phyloP scores from a whole-genome alignment of 1,140 invertebrate genomes.

The Rhagoletis zephyria region DNA sequence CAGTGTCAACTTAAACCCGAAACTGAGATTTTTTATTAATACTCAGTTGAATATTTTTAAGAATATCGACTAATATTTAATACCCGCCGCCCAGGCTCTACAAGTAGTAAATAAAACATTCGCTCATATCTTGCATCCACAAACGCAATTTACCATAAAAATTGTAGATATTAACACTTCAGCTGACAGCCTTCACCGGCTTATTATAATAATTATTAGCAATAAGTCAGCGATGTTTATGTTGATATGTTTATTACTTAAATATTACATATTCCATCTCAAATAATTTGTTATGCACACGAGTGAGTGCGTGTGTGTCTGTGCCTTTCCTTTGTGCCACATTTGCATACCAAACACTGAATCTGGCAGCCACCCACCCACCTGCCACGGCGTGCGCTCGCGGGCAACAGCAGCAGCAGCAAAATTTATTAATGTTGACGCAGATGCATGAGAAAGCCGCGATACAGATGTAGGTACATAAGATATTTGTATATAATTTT shows the following conservation, averaged over 20 bases:
- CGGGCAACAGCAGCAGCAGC: conserved; percentile 6
- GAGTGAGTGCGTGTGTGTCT: neutral
- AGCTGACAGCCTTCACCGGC: conserved; percentile 31
- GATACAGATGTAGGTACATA: too few relatives aligned
- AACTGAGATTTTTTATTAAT: too few relatives aligned
- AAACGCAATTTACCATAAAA: neutral
- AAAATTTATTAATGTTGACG: conserved; percentile 28
- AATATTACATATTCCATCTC: neutral
- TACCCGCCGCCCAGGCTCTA: too few relatives aligned
- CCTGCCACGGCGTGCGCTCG: neutral
- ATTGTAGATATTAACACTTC: conserved; percentile 31
- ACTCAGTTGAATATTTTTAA: too few relatives aligned
- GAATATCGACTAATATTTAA: too few relatives aligned
- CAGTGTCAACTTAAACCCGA: too few relatives aligned
- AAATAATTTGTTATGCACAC: conserved; percentile 1
- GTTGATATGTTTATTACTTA: conserved; percentile 49
- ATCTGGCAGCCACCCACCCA: neutral
- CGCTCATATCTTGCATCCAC: neutral
- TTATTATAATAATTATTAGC: conserved; percentile 41
- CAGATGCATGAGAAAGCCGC: conserved; percentile 17
- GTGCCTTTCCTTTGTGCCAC: neutral
- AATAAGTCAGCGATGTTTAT: conserved; percentile 38
- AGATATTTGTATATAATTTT: too few relatives aligned
- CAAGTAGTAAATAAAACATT: neutral
- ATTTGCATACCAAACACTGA: conserved; percentile 30